phyloP scores from a whole-genome alignment of 2,888 invertebrate genomes.

The Drosophila tanythrix region DNA sequence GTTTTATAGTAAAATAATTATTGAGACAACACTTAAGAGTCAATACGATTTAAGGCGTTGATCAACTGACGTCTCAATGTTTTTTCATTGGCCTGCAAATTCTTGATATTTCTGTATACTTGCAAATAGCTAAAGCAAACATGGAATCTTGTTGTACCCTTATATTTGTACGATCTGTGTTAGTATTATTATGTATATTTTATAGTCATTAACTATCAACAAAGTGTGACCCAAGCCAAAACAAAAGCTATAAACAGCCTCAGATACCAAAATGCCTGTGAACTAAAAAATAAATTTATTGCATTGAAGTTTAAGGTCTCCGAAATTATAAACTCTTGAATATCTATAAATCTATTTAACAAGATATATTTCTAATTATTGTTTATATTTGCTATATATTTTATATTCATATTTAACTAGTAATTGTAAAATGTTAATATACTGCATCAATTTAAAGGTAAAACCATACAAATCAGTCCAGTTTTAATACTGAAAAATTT shows the following conservation, averaged over 20 bases:
- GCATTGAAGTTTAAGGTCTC: neutral
- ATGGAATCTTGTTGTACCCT: conserved; percentile 3
- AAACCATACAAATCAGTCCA: neutral
- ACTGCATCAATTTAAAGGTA: neutral
- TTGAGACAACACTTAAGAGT: conserved; percentile 66
- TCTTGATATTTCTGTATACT: conserved; percentile 18
- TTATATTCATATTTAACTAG: neutral
- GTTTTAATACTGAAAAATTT: neutral
- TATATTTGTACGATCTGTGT: neutral
- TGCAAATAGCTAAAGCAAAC: conserved; percentile 9
- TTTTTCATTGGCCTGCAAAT: conserved; percentile 50
- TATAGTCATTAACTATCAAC: conserved; percentile 6
- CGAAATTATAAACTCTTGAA: neutral
- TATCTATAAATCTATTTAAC: neutral
- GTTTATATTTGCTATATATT: neutral
- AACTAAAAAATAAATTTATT: neutral
- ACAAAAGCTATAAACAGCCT: too few species aligned
- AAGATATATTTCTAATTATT: neutral
- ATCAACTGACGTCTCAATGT: conserved; percentile 70
- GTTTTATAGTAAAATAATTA: conserved; percentile 72
- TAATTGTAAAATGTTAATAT: neutral
- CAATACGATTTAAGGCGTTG: conserved; percentile 56
- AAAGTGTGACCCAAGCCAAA: neutral
- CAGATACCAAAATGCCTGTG: neutral
- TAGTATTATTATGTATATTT: neutral